phyloP scores from a whole-genome alignment of 2,797 vertebrate species.

The Macrochelys suwanniensis region DNA sequence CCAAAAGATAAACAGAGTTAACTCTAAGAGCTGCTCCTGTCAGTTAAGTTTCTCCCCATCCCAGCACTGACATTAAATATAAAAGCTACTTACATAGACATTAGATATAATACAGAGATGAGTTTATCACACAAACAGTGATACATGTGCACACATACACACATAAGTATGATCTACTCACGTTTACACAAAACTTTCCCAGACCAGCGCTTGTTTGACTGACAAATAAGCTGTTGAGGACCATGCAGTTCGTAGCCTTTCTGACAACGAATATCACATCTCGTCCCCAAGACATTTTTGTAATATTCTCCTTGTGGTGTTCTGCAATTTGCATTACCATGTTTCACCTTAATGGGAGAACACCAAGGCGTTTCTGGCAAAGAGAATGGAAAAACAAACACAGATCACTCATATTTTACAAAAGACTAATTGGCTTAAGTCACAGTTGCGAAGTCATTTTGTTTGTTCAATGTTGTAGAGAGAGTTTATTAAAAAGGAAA shows the following conservation, averaged over 20 bases:
- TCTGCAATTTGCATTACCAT: conserved; percentile 92
- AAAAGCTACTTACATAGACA: background rate
- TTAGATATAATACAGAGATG: background rate
- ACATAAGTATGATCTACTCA: conserved; percentile 77
- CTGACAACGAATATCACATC: conserved; percentile 94
- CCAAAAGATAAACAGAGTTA: background rate
- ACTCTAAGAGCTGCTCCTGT: background rate
- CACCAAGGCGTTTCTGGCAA: conserved; percentile 93
- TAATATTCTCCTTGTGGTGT: conserved; percentile 90
- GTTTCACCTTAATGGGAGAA: conserved; percentile 95
- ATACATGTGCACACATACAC: rapidly evolving
- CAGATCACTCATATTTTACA: conserved; percentile 4
- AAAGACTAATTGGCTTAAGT: background rate
- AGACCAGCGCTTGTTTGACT: conserved; percentile 95
- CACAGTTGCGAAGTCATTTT: background rate
- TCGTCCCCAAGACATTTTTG: conserved; percentile 91
- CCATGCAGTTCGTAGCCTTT: conserved; percentile 92
- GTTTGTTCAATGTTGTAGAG: conserved; percentile 1
- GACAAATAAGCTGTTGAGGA: conserved; percentile 91
- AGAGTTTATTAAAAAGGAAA: background rate
- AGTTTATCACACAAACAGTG: background rate
- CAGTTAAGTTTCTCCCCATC: background rate
- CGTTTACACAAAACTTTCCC: conserved; percentile 94
- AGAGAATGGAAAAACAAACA: conserved; percentile 37
- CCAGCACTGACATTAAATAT: background rate